phyloP scores from a whole-genome alignment of 2,113 vertebrate species.

The Corythoichthys haematopterus region DNA sequence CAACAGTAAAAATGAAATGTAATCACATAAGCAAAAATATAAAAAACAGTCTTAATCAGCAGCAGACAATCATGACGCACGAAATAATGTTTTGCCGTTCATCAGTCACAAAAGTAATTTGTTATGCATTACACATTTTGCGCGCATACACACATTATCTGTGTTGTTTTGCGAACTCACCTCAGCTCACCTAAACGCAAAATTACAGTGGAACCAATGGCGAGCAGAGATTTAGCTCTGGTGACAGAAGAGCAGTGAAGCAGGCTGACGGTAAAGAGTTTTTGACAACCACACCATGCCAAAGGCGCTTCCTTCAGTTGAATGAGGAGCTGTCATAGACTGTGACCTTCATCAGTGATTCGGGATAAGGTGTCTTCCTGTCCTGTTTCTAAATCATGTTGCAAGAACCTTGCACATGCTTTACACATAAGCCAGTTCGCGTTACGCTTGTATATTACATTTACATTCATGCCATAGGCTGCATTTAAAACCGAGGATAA shows the following conservation, averaged over 20 bases:
- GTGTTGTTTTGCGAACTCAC: constrained; percentile 27
- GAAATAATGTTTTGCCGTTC: constrained; percentile 46
- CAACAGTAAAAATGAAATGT: neutral
- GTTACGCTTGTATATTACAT: neutral
- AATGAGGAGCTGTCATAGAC: constrained; percentile 31
- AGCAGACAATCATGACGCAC: constrained; percentile 31
- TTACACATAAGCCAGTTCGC: neutral
- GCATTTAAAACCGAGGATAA: constrained; percentile 2
- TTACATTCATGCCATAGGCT: neutral
- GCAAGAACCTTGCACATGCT: neutral
- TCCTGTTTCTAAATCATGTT: constrained; percentile 14
- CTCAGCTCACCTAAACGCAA: constrained; percentile 24
- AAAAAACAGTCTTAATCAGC: constrained; percentile 24
- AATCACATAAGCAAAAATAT: constrained; percentile 13
- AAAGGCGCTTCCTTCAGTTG: constrained; percentile 29
- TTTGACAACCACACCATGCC: constrained; percentile 13
- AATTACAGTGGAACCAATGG: constrained; percentile 24
- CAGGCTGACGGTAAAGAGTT: constrained; percentile 27
- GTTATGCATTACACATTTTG: constrained; percentile 29
- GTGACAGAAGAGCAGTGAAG: constrained; percentile 19
- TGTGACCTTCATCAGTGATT: constrained; percentile 25
- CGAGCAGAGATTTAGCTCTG: constrained; percentile 25
- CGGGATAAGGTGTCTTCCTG: constrained; percentile 8
- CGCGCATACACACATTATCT: constrained; percentile 29
- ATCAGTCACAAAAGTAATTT: constrained; percentile 36